These are phyloP conservation scores for Morelia viridis DNA, from an alignment of 2,797 vertebrate species.

Conservation along the genomic window DNA sequence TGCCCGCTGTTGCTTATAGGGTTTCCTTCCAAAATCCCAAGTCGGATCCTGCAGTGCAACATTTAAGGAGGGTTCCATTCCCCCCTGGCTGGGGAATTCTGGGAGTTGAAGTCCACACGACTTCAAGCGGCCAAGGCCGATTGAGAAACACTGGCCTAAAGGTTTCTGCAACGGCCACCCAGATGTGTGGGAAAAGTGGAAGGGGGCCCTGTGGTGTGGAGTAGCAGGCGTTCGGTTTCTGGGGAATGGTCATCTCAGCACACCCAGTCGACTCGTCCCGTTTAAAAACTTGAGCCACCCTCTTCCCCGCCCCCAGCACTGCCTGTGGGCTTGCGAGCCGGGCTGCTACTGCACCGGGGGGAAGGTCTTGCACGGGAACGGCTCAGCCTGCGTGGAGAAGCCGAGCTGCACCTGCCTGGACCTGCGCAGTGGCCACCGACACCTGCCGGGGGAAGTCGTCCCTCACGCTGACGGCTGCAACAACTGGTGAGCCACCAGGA, in stretches of 20 bases:
- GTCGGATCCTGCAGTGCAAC: no score
- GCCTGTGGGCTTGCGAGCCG: conserved; percentile 83
- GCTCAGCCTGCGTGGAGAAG: conserved; percentile 74
- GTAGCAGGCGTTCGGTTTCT: no score
- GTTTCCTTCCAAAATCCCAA: no score
- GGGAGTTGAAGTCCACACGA: neutral
- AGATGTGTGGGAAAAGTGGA: no score
- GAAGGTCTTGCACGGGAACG: conserved; percentile 77
- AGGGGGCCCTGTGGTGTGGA: no score
- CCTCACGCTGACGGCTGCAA: conserved; percentile 79
- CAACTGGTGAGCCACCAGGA: conserved; percentile 77
- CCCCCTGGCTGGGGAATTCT: neutral
- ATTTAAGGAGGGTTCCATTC: neutral
- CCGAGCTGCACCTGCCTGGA: conserved; percentile 81
- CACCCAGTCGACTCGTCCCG: neutral
- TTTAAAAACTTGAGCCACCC: no score
- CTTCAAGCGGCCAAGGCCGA: neutral
- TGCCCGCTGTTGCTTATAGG: no score
- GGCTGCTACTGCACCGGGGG: conserved; percentile 87
- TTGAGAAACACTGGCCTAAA: no score
- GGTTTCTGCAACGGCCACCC: no score
- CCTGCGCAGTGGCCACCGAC: conserved; percentile 69
- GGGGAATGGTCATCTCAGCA: neutral
- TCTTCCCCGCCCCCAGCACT: conserved; percentile 70
- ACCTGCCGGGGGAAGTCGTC: conserved; percentile 67